Conservation (phyloP, 2,888 invertebrate genomes). For the Pterostichus madidus region DNA sequence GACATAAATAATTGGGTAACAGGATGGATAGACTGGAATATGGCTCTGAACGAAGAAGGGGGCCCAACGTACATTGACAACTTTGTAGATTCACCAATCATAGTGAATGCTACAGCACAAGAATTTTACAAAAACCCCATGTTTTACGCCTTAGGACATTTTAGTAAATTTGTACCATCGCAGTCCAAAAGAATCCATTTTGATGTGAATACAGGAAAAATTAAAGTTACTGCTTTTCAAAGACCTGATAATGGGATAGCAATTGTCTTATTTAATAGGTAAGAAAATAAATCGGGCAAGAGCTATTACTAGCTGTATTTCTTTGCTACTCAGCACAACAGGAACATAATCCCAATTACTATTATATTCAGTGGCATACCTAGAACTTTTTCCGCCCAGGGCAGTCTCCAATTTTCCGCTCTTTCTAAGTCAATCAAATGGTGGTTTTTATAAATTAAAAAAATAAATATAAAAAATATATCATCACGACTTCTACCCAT, state of each 20-base stretch:
- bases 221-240: conserved; percentile 76
- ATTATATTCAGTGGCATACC: too few species aligned
- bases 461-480: too few species aligned
- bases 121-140: conserved; percentile 93
- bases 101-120: conserved; percentile 79
- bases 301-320: too few species aligned
- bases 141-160: conserved; percentile 90
- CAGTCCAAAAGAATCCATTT: conserved; percentile 78
- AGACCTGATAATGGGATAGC: conserved; percentile 77
- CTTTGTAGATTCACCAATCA: conserved; percentile 88
- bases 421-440: too few species aligned
- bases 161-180: conserved; percentile 81
- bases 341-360: too few species aligned
- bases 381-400: too few species aligned
- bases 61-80: conserved; percentile 89
- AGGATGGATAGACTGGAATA: conserved; percentile 95
- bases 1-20: conserved; percentile 86
- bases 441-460: too few species aligned
- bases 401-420: too few species aligned
- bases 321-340: too few species aligned
- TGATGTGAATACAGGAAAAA: conserved; percentile 71
- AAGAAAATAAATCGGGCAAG: too few species aligned
- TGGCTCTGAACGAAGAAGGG: conserved; percentile 84
- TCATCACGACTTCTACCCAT: too few species aligned
- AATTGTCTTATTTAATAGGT: conserved; percentile 79